phyloP scores from a whole-genome alignment of 2,888 invertebrate genomes.

The Osmoderma eremita region DNA sequence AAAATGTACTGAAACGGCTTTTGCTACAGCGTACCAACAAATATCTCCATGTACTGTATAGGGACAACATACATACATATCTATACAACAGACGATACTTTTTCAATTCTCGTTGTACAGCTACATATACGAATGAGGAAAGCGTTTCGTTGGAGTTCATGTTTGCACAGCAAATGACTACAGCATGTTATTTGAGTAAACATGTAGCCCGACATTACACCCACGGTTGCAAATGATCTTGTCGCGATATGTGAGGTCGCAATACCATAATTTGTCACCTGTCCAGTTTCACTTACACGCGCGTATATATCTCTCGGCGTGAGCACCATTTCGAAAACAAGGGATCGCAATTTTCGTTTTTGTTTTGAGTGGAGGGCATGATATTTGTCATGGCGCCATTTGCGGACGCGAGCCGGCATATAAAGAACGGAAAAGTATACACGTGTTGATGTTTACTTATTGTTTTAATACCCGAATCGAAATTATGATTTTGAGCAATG shows the following conservation, averaged over 20 bases:
- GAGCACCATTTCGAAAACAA: slow-evolving; percentile 20
- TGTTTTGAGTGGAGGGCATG: background rate
- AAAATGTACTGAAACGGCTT: background rate
- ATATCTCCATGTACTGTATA: background rate
- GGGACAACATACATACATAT: background rate
- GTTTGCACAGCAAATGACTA: slow-evolving; percentile 43
- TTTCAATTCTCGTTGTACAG: slow-evolving; percentile 6
- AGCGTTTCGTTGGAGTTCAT: slow-evolving; percentile 35
- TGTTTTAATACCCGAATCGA: too few relatives aligned
- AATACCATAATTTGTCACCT: slow-evolving; percentile 43
- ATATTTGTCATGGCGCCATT: background rate
- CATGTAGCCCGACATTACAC: slow-evolving; percentile 41
- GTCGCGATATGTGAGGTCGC: slow-evolving; percentile 44
- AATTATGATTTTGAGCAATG: too few relatives aligned
- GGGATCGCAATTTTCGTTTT: slow-evolving; percentile 14
- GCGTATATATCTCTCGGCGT: slow-evolving; percentile 20
- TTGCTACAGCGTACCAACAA: background rate
- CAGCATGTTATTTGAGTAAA: slow-evolving; percentile 43
- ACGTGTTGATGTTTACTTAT: too few relatives aligned
- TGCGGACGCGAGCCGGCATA: too few relatives aligned
- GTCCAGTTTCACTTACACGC: slow-evolving; percentile 40
- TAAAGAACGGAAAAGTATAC: too few relatives aligned
- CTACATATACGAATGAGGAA: slow-evolving; percentile 18
- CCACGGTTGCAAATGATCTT: slow-evolving; percentile 44
- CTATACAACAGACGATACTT: background rate